Evolutionary conservation across 2,113 vertebrate genomes (phyloP).

Genomic region (Mustela lutreola): DNA sequence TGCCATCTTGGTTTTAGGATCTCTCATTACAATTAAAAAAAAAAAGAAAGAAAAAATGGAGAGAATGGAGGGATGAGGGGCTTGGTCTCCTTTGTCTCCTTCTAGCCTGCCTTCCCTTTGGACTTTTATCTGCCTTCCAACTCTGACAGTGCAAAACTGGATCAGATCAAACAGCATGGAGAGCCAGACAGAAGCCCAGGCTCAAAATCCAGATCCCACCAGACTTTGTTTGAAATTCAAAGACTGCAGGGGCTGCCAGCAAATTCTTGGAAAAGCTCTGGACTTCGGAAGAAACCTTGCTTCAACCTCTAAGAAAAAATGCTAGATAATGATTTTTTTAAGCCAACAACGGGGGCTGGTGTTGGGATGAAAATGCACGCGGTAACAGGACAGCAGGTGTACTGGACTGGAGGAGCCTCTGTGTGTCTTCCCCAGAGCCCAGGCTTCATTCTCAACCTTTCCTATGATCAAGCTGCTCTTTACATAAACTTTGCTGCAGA

Average conservation of each 20-base stretch:
- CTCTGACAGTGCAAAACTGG: constrained; percentile 59
- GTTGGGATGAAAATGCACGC: background rate
- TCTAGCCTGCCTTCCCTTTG: background rate
- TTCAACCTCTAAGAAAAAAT: constrained; percentile 44
- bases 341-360: background rate
- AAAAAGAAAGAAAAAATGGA: background rate
- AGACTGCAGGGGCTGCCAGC: constrained; percentile 39
- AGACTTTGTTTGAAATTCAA: constrained; percentile 70
- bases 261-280: constrained; percentile 68
- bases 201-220: constrained; percentile 60
- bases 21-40: background rate
- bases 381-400: background rate
- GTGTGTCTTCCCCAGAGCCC: background rate
- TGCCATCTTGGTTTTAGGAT: background rate
- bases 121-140: background rate
- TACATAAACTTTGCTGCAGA: background rate
- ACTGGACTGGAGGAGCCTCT: background rate
- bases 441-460: background rate
- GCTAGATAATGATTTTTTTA: constrained; percentile 16
- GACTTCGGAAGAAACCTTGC: constrained; percentile 29
- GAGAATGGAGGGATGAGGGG: background rate
- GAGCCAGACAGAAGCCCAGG: constrained; percentile 47
- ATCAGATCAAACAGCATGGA: constrained; percentile 56
- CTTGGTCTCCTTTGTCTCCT: background rate
- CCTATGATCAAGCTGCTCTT: background rate